phyloP scores from a whole-genome alignment of 2,113 vertebrate species.

The Numida meleagris region DNA sequence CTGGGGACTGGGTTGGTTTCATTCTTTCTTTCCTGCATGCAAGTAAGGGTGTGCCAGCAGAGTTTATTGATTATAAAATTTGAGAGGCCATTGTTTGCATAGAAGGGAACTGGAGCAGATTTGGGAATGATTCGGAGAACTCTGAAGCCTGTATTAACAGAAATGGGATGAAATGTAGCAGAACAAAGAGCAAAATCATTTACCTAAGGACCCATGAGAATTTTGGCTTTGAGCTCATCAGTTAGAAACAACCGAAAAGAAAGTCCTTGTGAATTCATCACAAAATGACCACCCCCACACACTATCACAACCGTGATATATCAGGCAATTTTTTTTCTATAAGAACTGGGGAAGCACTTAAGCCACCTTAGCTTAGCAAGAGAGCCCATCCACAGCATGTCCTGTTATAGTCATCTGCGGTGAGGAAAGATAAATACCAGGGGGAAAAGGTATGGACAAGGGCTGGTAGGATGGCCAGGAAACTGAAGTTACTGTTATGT shows the following conservation, averaged over 20 bases:
- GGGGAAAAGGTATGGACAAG: neutral
- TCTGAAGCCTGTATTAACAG: neutral
- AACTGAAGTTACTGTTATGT: neutral
- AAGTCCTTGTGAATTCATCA: neutral
- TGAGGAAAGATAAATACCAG: neutral
- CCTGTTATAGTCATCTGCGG: neutral
- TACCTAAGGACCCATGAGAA: neutral
- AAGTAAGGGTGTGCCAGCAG: neutral
- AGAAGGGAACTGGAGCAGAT: neutral
- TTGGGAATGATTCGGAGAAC: neutral
- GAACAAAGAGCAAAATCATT: neutral
- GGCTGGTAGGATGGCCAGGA: neutral
- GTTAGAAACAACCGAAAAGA: neutral
- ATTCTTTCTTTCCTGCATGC: neutral
- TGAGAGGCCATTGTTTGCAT: neutral
- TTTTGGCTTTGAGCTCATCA: constrained; percentile 4
- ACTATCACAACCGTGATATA: neutral
- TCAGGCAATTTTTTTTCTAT: neutral
- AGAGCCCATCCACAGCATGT: neutral
- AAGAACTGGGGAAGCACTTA: neutral
- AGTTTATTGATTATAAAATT: constrained; percentile 9
- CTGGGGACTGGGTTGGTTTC: neutral
- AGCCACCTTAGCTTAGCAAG: neutral
- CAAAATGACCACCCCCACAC: neutral
- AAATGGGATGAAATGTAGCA: neutral